Evolutionary conservation across 1,140 invertebrate genomes (phyloP).

Genomic region (Nixonia krombeini): DNA sequence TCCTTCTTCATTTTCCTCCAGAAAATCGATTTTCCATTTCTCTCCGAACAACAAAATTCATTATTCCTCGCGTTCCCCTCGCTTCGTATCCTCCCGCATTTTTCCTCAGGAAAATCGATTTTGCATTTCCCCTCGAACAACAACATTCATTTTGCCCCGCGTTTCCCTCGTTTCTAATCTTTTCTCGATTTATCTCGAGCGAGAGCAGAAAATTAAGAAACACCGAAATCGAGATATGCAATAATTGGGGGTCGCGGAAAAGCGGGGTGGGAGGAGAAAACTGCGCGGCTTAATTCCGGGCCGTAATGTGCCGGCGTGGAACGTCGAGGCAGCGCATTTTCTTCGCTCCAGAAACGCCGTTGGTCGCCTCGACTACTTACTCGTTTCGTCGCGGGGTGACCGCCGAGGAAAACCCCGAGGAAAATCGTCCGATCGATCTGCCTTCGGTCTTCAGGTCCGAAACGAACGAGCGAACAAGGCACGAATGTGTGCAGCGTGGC

Average conservation of each 20-base stretch:
- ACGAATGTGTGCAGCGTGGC: constrained; percentile 43
- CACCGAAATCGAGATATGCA: constrained; percentile 6
- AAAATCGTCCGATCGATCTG: constrained; percentile 72
- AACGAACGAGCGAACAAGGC: constrained; percentile 52
- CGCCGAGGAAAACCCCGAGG: constrained; percentile 69
- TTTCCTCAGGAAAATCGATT: too few species aligned
- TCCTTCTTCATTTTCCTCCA: too few species aligned
- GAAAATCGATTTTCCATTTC: too few species aligned
- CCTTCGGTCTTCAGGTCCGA: constrained; percentile 69
- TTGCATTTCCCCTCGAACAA: too few species aligned
- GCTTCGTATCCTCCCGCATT: too few species aligned
- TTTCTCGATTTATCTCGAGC: background rate
- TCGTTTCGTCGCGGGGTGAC: constrained; percentile 59
- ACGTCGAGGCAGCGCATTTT: constrained; percentile 43
- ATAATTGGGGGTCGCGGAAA: constrained; percentile 32
- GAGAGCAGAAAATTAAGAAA: too few species aligned
- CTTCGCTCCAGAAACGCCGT: constrained; percentile 49
- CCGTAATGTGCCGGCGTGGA: constrained; percentile 26
- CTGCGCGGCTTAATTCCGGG: constrained; percentile 32
- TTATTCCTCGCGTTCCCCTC: too few species aligned
- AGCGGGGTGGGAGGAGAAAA: constrained; percentile 28
- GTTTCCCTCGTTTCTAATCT: background rate
- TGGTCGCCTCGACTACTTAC: constrained; percentile 45
- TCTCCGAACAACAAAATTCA: too few species aligned
- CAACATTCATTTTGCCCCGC: too few species aligned